Percentiles rank a stretch among this genome's conserved stretches.
These are phyloP conservation scores for Agrotis exclamationis DNA, from an alignment of 2,888 invertebrate genomes.

Conservation along the genomic window DNA sequence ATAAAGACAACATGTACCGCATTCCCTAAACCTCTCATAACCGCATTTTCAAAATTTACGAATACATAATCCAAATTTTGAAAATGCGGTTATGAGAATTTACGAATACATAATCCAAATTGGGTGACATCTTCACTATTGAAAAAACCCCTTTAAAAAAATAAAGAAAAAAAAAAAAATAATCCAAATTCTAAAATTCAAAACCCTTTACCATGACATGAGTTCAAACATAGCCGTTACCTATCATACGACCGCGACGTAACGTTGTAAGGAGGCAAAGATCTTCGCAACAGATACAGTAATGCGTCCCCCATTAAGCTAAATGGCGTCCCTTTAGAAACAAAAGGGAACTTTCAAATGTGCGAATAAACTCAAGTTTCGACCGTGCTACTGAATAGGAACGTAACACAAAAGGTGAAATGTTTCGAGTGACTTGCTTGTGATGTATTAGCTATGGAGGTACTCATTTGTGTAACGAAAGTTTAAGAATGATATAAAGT, in stretches of 20 bases:
- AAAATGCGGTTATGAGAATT: too few species aligned
- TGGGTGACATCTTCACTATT: too few species aligned
- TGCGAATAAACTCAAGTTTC: slow-evolving; percentile 59
- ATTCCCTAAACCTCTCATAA: slow-evolving; percentile 14
- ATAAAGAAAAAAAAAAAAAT: too few species aligned
- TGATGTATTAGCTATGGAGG: slow-evolving; percentile 42
- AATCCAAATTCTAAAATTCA: slow-evolving; percentile 26
- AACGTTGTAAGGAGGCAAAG: slow-evolving; percentile 29
- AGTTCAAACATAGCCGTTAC: slow-evolving; percentile 15
- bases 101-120: too few species aligned
- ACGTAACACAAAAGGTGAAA: slow-evolving; percentile 59
- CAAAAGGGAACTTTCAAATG: slow-evolving; percentile 63
- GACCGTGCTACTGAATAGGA: slow-evolving; percentile 39
- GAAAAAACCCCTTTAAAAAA: too few species aligned
- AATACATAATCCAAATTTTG: slow-evolving; percentile 14
- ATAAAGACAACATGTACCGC: neutral
- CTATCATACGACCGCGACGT: slow-evolving; percentile 31
- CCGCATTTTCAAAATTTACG: slow-evolving; percentile 14
- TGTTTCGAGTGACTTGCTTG: slow-evolving; percentile 41
- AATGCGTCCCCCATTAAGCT: slow-evolving; percentile 59
- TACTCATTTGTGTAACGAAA: slow-evolving; percentile 15
- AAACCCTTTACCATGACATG: slow-evolving; percentile 16
- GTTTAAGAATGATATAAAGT: slow-evolving; percentile 28
- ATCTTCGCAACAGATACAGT: slow-evolving; percentile 55
- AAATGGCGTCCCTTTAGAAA: slow-evolving; percentile 56